Evolutionary conservation across 2,113 vertebrate species (phyloP).

Genomic region (Pelmatolapia mariae): DNA sequence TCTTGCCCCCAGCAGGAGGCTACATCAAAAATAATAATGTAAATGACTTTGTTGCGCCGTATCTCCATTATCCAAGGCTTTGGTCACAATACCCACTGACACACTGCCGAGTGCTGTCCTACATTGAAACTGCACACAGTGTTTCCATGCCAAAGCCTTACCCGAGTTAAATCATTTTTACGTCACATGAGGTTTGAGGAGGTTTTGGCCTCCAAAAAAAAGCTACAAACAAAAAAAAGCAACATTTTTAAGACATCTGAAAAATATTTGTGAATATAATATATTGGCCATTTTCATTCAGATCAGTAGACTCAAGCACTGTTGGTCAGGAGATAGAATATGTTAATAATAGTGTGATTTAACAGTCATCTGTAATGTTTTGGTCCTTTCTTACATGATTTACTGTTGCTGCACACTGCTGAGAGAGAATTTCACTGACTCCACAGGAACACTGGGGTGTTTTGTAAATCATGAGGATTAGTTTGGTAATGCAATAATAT

Average conservation of each 20-base stretch:
- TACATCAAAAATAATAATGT: constrained; percentile 32
- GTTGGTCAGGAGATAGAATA: neutral
- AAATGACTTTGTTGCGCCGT: constrained; percentile 6
- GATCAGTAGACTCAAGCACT: neutral
- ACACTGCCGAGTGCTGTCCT: constrained; percentile 19
- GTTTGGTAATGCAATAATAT: neutral
- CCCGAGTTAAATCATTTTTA: neutral
- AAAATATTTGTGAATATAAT: neutral
- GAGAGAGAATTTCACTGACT: neutral
- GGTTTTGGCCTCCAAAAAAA: neutral
- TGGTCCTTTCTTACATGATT: neutral
- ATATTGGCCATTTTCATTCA: neutral
- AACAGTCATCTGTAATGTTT: neutral
- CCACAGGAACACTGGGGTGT: neutral
- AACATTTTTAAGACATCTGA: neutral
- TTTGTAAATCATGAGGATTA: neutral
- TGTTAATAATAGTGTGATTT: neutral
- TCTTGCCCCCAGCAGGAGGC: neutral
- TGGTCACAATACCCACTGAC: neutral
- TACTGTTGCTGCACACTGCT: neutral
- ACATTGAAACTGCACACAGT: neutral
- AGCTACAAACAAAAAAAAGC: neutral
- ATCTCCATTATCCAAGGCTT: neutral
- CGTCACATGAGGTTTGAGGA: neutral
- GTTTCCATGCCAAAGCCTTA: neutral